Evolutionary conservation across 2,888 invertebrate species (phyloP).

Genomic region (Portevinia maculata): DNA sequence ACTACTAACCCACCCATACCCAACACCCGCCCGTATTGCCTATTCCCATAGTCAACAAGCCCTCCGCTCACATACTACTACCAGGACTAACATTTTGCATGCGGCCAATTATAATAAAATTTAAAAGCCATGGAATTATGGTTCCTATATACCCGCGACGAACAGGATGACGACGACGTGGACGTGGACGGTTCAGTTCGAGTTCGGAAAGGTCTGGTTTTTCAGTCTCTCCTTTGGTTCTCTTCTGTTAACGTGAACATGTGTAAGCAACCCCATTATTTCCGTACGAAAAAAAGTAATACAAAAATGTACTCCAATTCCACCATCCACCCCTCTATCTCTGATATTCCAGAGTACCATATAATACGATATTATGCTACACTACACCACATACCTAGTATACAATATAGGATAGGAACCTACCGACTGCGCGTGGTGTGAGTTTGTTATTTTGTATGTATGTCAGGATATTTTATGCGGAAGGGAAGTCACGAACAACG

Average conservation of each 20-base stretch:
- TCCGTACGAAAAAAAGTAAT: constrained; percentile 16
- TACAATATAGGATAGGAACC: not conserved
- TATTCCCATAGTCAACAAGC: constrained; percentile 39
- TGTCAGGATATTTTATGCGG: constrained; percentile 45
- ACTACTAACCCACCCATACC: not conserved
- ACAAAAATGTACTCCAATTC: constrained; percentile 6
- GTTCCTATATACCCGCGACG: constrained; percentile 56
- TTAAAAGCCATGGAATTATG: constrained; percentile 68
- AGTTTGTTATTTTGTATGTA: constrained; percentile 13
- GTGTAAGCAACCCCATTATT: constrained; percentile 67
- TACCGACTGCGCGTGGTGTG: not conserved
- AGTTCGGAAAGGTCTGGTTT: constrained; percentile 20
- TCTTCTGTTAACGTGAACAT: constrained; percentile 60
- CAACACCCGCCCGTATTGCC: constrained; percentile 35
- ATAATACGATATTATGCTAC: too few relatives aligned
- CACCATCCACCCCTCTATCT: constrained; percentile 21
- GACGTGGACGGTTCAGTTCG: constrained; percentile 37
- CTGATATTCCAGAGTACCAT: constrained; percentile 30
- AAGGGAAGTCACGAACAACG: constrained; percentile 65
- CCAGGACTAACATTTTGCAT: constrained; percentile 63
- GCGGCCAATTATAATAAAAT: constrained; percentile 69
- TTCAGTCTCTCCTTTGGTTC: constrained; percentile 37
- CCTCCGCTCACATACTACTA: not conserved
- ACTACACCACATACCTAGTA: not conserved
- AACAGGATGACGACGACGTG: constrained; percentile 26